A percentile compares a stretch with the other conserved stretches of the same genome.
Conservation (phyloP, 2,113 vertebrate species). For the Limnothrissa miodon region DNA sequence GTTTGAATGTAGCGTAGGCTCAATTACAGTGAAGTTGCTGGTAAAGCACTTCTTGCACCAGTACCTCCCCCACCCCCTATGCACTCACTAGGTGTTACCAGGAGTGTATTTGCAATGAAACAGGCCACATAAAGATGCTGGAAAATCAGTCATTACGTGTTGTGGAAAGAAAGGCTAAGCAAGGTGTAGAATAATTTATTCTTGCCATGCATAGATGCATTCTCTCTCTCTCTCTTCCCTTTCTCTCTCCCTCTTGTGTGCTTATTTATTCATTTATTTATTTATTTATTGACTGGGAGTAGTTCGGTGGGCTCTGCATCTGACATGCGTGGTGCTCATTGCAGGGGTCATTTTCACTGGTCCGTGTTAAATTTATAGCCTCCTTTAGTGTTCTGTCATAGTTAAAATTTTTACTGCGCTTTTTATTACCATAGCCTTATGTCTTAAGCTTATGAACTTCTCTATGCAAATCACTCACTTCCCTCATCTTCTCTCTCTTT, state of each 20-base stretch:
- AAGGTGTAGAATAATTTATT: slow-evolving; percentile 61
- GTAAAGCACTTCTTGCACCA: background rate
- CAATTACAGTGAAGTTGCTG: background rate
- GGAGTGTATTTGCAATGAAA: background rate
- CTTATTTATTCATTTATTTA: too few relatives aligned
- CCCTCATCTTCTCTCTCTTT: background rate
- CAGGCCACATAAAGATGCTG: background rate
- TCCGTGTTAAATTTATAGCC: slow-evolving; percentile 72
- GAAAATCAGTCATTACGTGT: background rate
- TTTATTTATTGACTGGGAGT: background rate
- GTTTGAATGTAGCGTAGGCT: background rate
- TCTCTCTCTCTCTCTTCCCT: slow-evolving; percentile 48
- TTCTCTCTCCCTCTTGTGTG: background rate
- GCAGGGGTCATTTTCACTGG: slow-evolving; percentile 66
- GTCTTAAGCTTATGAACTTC: slow-evolving; percentile 77
- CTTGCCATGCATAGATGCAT: slow-evolving; percentile 67
- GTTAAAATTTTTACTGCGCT: slow-evolving; percentile 68
- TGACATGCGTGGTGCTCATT: slow-evolving; percentile 51
- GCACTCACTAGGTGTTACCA: background rate
- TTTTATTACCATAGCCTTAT: slow-evolving; percentile 76
- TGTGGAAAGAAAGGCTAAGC: background rate
- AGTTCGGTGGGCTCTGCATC: background rate
- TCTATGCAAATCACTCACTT: slow-evolving; percentile 77
- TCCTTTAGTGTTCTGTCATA: slow-evolving; percentile 79
- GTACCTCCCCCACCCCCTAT: too few relatives aligned